A percentile compares a stretch with the other conserved stretches of the same genome.
phyloP scores from a whole-genome alignment of 1,140 invertebrate genomes.

The Caerostris darwini region DNA sequence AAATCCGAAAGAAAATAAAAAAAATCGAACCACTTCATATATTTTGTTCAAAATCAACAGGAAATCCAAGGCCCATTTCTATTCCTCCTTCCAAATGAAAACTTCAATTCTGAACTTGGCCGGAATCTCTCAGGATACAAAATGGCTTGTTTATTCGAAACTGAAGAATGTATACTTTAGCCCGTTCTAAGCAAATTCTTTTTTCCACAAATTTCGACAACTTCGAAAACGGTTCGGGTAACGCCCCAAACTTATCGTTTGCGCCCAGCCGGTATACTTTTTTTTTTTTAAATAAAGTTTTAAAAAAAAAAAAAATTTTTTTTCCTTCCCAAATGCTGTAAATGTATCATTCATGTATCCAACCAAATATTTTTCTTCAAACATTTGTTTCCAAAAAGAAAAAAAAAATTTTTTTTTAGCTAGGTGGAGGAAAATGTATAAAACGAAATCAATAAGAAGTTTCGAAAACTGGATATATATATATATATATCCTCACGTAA shows the following conservation, averaged over 20 bases:
- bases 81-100: neutral
- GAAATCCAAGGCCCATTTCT: neutral
- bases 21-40: neutral
- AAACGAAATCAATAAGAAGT: constrained; percentile 51
- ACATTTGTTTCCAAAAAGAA: constrained; percentile 48
- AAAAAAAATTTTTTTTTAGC: neutral
- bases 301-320: neutral
- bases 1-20: neutral
- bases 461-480: neutral
- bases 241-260: constrained; percentile 63
- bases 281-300: constrained; percentile 24
- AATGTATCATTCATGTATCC: constrained; percentile 74
- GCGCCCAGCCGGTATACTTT: constrained; percentile 7
- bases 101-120: neutral
- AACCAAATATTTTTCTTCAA: constrained; percentile 59
- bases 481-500: constrained; percentile 4
- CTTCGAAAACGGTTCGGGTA: constrained; percentile 1
- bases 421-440: constrained; percentile 38
- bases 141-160: constrained; percentile 58
- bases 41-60: constrained; percentile 26
- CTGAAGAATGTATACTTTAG: constrained; percentile 50
- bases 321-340: neutral
- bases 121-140: constrained; percentile 19
- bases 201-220: constrained; percentile 37
- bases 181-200: constrained; percentile 1